Conservation (phyloP, 2,888 invertebrate species). For the Mycalesis mineus region DNA sequence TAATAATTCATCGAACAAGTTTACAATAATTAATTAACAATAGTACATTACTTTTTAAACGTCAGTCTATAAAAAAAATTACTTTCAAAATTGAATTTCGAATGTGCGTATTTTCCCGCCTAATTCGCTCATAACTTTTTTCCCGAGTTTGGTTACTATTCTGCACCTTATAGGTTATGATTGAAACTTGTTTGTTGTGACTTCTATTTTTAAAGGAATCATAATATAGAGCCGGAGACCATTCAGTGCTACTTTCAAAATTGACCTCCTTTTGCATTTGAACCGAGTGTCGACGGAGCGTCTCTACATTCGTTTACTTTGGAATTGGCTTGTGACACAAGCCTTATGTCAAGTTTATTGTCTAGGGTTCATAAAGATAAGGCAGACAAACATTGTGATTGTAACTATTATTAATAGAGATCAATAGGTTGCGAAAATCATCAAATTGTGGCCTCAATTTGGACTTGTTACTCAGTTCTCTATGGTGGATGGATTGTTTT, state of each 20-base stretch:
- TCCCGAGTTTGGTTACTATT: neutral
- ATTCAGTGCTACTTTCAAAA: constrained; percentile 50
- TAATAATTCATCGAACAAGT: neutral
- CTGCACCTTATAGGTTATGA: neutral
- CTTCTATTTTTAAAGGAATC: constrained; percentile 3
- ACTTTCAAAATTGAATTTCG: neutral
- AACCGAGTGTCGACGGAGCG: neutral
- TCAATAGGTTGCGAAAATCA: neutral
- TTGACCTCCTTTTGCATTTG: constrained; percentile 51
- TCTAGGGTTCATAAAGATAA: neutral
- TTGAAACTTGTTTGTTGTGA: neutral
- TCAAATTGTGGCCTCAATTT: neutral
- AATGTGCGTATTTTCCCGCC: constrained; percentile 1
- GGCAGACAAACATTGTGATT: constrained; percentile 4
- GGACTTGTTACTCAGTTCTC: neutral
- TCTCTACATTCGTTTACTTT: constrained; percentile 2
- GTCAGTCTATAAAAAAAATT: neutral
- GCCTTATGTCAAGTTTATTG: constrained; percentile 7
- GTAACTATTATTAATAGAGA: neutral
- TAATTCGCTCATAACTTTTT: neutral
- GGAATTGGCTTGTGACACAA: constrained; percentile 15
- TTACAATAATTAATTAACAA: neutral
- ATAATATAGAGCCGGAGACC: constrained; percentile 12
- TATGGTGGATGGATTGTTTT: neutral
- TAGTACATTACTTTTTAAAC: too few species aligned